Conservation (phyloP, 2,888 invertebrate species). For the Pristionchus fissidentatus region DNA sequence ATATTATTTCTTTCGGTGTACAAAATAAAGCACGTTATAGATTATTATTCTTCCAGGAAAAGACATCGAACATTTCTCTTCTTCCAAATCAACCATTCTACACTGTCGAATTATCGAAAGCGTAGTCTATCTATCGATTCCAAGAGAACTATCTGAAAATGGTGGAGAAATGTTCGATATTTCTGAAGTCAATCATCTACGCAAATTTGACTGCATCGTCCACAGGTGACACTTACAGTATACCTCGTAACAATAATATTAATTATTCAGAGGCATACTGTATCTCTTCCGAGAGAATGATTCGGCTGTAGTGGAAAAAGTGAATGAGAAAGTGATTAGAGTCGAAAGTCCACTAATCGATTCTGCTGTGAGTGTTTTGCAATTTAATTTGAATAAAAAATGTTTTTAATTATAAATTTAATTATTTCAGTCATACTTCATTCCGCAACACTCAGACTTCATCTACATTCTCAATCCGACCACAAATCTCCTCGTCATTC, state of each 20-base stretch:
- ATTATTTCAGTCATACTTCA: background rate
- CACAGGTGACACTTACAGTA: background rate
- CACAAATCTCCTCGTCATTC: background rate
- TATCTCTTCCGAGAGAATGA: conserved; percentile 29
- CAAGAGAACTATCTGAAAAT: background rate
- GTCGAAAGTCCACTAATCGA: conserved; percentile 10
- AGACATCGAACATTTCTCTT: conserved; percentile 11
- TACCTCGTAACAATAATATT: too few species aligned
- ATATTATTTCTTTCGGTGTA: too few species aligned
- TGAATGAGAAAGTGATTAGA: conserved; percentile 15
- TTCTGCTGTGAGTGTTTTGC: background rate
- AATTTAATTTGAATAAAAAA: too few species aligned
- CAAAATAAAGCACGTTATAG: too few species aligned
- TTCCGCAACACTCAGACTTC: conserved; percentile 21
- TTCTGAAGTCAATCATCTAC: background rate
- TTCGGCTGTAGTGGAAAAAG: background rate
- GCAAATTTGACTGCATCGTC: conserved; percentile 17
- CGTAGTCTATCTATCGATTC: background rate
- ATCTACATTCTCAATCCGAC: conserved; percentile 25
- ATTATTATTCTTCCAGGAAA: background rate
- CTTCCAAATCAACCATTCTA: conserved; percentile 14
- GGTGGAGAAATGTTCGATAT: conserved; percentile 10
- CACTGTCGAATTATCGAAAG: background rate
- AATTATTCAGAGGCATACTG: background rate
- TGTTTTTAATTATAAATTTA: too few species aligned